Base-by-base conservation (phyloP, 2,797 vertebrate genomes). In the Tapera naevia region DNA sequence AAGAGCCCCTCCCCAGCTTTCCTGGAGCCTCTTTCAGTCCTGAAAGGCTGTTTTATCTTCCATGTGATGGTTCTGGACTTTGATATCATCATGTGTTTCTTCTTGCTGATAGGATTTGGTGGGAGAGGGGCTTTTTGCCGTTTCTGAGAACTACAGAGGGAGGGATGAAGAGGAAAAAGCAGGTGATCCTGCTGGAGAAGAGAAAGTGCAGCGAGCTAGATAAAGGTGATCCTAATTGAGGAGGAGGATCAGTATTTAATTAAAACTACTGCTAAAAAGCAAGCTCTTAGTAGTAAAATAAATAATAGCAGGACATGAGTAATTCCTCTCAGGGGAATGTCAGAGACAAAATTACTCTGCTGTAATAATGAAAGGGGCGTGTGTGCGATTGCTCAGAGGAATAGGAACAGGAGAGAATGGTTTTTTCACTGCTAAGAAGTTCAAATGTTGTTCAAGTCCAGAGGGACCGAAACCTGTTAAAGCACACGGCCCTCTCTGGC, bases 261-360 rank as follows among this genome's bases (percentile, higher is more conserved):
- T 96, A 93, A 96, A 95, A 86, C 72, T 93, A 21, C 60, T 87
- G 35, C 83, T 96, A 83, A 95, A 95, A 89, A 4, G 10, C 17
- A 79, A 61, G 76, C 80, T 95, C 90, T 94, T 88, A 65, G 80
- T 76, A 80, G 88, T 90, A 94, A 93, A 94, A 91, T 67, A 96
- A 95, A 91, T 95, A 92, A 79, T 81, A 95, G 86, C 83, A 93
- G 75, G 91, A 88, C 89, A 67, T 86, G 92, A 95, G 73, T 93
- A 95, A 94, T 94, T 92, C 60, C 50, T 95, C 92, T 93, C 13
- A 0, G 43, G 88, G 87, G 62, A 89, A 89, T 23, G 67, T 46
- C 0, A 1, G 85, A 93, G 91, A 91, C 80, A 91, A 88, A 95
- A 93, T 93, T 95, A 92, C 75, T 60, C 71, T 92, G 89, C 88